A percentile compares a stretch with the other conserved stretches of the same genome.
These are phyloP conservation scores for Tetrao urogallus DNA, from an alignment of 2,113 vertebrate species.

Conservation along the genomic window DNA sequence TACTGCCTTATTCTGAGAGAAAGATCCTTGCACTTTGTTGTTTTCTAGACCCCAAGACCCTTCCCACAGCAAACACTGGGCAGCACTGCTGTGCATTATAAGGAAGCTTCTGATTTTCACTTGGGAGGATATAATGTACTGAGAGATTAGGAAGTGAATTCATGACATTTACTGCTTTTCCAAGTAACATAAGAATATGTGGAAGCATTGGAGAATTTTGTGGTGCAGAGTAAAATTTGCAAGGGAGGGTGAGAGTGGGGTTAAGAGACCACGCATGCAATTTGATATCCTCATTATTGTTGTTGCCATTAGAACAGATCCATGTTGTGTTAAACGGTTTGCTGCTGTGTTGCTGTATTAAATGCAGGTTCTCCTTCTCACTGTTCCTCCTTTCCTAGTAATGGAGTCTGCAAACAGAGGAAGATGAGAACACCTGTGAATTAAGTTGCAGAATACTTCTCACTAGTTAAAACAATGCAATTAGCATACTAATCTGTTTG, in stretches of 20 bases:
- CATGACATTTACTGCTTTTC: neutral
- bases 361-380: neutral
- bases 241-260: neutral
- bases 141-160: neutral
- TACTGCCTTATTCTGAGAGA: neutral
- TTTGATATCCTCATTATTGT: neutral
- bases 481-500: neutral
- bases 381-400: neutral
- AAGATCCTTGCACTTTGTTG: neutral
- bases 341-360: neutral
- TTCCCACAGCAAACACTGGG: fast-evolving
- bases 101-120: neutral
- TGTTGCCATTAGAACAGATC: neutral
- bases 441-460: neutral
- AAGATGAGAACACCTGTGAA: neutral
- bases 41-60: neutral
- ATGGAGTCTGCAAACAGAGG: neutral
- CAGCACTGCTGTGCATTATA: fast-evolving
- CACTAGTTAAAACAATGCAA: neutral
- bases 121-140: neutral
- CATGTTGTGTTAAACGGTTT: neutral
- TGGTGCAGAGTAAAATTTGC: neutral
- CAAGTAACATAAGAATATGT: neutral
- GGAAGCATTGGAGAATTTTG: neutral
- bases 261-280: neutral